Evolutionary conservation across 2,797 vertebrate species (phyloP), one percentile per base, ranked within the genome.

Genomic region (Enteromius radiatus): DNA sequence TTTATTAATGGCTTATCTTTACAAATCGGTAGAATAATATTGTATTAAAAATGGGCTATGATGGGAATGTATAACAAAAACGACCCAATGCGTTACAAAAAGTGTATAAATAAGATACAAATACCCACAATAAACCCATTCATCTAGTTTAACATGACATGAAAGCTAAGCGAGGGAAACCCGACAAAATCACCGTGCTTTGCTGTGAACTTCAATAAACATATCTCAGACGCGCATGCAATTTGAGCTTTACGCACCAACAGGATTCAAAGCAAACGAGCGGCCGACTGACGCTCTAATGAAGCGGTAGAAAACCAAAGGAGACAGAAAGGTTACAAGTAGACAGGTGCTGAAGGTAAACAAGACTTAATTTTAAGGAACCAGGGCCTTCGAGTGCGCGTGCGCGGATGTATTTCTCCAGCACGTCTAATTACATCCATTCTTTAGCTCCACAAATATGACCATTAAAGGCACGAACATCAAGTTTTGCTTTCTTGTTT

Each of bases 311-410:
- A 78, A 68, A 52, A 47, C 26, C 64, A 84, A 68, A 84, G 70
- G 64, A 78, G 73, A 76, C 56, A 49, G 81, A 76, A 68, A 85
- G 59, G 78, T 86, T 85, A 83, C n/a, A 83, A 70, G 26, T 3
- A 81, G 86, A 84, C 89, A 89, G 84, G 84, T 88, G 87, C 73
- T 80, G 17, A 80, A 89, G 78, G 84, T 91, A 89, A 89, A 89
- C 87, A 89, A 88, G 65, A 82, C 70, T 86, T 86, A 64, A 78
- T 85, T 87, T 88, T 84, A 52, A 74, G 79, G 65, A 61, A 36
- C 15, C 17, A 4, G 52, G 8, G 41, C 19, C 41, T 38, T 28
- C 12, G 14, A 79, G 41, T 85, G 86, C 78, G 83, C 84, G 64
- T 81, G 84, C 78, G 86, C 79, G 19, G 28, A 64, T 80, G 85